Base-by-base conservation (phyloP, 1,140 invertebrate genomes). In the Ips nitidus region DNA sequence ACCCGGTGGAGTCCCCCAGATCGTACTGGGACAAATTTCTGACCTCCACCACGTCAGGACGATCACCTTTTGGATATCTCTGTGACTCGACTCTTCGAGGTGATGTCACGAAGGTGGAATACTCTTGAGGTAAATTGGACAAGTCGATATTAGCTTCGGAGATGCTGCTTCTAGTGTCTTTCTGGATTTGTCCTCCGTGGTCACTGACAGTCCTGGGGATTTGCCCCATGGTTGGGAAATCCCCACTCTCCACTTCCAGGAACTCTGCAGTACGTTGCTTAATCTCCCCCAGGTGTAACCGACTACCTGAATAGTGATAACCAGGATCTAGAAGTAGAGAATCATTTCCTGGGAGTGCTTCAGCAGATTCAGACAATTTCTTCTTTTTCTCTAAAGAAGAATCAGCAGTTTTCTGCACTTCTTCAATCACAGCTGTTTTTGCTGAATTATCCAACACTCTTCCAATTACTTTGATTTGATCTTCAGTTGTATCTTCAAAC, bases 91-190 rank as follows among this genome's bases (percentile, higher is more conserved):
- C 69, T 53, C 75, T 60, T 47, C 74, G 52, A 5, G 77, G 76
- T n/a, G 77, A 76, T 41, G 75, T 71, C 3, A 78, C 71, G 50
- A 75, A 76, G 36, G 71, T 60, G n/a, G 52, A 47, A 47, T 53
- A 47, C 41, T 71, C 41, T 37, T n/a, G 40, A 8, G 73, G 62
- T 50, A 75, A 72, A 74, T 75, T 69, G 7, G 74, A 75, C 37
- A 74, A 42, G 52, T 75, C 74, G 36, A 75, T 73, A 42, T 75
- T 73, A 5, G 72, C 68, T 74, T 74, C 73, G 2, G 73, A 74
- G 37, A 75, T 74, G 4, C 62, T 70, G 2, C 63, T 1, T 41
- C 41, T 41, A 45, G 53, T 38, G 41, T 41, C 8, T 2, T 56
- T 47, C 67, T 71, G 71, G 39, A 71, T 63, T 50, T 69, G 42